Evolutionary conservation across 2,888 invertebrate genomes (phyloP).

Genomic region (Tipula lateralis): DNA sequence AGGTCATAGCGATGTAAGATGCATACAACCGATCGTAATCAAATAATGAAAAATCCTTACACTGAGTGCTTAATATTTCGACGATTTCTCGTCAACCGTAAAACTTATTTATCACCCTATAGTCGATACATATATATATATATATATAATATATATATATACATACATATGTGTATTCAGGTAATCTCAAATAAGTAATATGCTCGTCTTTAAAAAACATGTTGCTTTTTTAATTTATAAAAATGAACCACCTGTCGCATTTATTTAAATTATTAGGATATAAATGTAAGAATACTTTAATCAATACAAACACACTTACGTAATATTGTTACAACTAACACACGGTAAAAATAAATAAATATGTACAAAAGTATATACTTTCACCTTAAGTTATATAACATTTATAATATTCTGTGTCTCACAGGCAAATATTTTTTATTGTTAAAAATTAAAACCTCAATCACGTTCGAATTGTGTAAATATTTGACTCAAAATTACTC

Average conservation of each 20-base stretch:
- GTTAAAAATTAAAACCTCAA: background rate
- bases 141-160: no score
- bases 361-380: background rate
- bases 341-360: background rate
- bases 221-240: background rate
- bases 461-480: background rate
- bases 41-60: no score
- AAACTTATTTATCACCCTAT: no score
- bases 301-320: background rate
- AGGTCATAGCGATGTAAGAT: no score
- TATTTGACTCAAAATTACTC: background rate
- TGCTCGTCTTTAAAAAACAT: background rate
- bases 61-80: no score
- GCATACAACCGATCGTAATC: no score
- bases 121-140: no score
- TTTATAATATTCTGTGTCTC: background rate
- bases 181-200: no score
- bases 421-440: background rate
- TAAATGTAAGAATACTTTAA: background rate
- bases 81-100: no score
- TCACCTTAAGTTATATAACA: background rate
- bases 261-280: background rate
- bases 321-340: background rate
- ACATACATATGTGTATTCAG: no score
- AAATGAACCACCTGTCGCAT: background rate